A percentile compares a stretch with the other conserved stretches of the same genome.
Conservation (phyloP, 2,113 vertebrate species). For the Dasyornis broadbenti region DNA sequence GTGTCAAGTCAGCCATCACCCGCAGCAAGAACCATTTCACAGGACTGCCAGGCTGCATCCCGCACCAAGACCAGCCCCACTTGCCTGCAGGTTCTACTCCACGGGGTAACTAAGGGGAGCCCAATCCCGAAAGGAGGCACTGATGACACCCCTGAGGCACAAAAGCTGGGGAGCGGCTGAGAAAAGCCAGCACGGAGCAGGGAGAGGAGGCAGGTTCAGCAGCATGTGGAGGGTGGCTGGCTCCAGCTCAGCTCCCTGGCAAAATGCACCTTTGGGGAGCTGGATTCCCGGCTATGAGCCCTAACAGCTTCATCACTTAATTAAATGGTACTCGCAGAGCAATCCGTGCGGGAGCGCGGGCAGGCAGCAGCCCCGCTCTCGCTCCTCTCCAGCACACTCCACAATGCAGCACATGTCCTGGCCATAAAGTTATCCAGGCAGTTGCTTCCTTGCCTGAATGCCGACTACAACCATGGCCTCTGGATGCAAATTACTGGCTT, state of each 20-base stretch:
- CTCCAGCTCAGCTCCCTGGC: neutral
- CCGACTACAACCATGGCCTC: neutral
- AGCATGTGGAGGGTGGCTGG: neutral
- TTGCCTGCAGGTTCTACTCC: neutral
- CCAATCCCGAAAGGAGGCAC: neutral
- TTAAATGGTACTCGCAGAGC: neutral
- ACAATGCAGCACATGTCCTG: neutral
- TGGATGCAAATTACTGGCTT: constrained; percentile 33
- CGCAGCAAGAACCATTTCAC: constrained; percentile 37
- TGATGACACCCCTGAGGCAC: fast-evolving
- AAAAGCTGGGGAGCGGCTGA: neutral
- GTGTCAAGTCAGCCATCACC: neutral
- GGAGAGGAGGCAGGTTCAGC: neutral
- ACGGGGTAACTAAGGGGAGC: neutral
- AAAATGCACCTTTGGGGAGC: neutral
- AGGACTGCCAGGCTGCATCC: neutral
- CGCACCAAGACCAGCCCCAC: neutral
- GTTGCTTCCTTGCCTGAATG: neutral
- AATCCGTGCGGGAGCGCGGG: neutral
- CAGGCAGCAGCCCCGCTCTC: neutral
- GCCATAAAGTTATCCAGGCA: constrained; percentile 12
- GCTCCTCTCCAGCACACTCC: neutral
- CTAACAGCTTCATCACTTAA: neutral
- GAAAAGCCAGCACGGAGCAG: fast-evolving
- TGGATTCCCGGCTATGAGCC: neutral